Conservation (phyloP, 53 echinoderm and acorn worm genomes). For the Echinometra lucunter region DNA sequence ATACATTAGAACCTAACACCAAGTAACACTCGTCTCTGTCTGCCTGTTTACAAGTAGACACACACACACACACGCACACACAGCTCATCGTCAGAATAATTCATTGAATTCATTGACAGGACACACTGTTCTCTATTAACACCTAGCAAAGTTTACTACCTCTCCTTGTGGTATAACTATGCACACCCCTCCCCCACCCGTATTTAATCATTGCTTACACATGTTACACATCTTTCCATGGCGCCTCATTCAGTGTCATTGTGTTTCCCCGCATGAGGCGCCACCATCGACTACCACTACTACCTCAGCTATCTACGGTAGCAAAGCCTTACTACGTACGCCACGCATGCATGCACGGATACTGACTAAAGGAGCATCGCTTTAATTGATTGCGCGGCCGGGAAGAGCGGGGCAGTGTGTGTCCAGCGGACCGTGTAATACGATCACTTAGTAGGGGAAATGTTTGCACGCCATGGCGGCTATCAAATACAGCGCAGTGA, state of each 20-base stretch:
- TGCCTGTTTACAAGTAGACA: background rate
- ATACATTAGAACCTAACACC: background rate
- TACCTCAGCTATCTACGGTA: constrained; percentile 62
- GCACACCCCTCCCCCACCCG: constrained; percentile 20
- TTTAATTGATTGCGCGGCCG: constrained; percentile 86
- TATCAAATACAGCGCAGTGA: constrained; percentile 81
- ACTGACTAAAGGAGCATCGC: constrained; percentile 49
- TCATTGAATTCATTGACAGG: background rate
- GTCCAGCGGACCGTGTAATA: constrained; percentile 78
- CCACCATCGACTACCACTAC: background rate
- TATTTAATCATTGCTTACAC: background rate
- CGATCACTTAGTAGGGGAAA: constrained; percentile 88
- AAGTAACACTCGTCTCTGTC: too few species aligned
- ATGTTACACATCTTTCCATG: constrained; percentile 4
- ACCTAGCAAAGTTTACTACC: background rate
- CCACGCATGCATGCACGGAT: constrained; percentile 60
- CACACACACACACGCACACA: too few species aligned
- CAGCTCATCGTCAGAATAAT: background rate
- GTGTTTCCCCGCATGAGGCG: background rate
- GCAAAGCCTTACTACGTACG: background rate
- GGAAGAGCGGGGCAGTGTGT: constrained; percentile 66
- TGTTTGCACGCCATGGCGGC: constrained; percentile 86
- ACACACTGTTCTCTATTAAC: constrained; percentile 12
- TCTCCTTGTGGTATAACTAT: background rate
- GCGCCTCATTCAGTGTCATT: background rate